phyloP scores from a whole-genome alignment of 2,888 invertebrate genomes.

The Mactromeris polynyma region DNA sequence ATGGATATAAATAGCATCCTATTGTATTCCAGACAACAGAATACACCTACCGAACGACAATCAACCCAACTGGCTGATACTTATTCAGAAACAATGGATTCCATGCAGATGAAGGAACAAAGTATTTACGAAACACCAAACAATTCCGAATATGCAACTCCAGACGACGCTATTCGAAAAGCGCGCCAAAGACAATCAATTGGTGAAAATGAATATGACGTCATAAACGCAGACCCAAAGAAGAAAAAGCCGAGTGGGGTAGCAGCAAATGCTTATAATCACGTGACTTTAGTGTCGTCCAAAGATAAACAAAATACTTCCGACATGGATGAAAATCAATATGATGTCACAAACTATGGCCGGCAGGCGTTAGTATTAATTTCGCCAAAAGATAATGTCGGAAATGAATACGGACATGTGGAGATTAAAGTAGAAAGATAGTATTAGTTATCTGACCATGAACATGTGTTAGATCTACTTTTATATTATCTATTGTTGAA shows the following conservation, averaged over 20 bases:
- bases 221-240: constrained; percentile 9
- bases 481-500: no score
- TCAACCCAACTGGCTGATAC: constrained; percentile 3
- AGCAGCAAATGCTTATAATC: constrained; percentile 26
- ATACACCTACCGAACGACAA: neutral
- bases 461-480: neutral
- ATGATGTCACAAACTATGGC: constrained; percentile 34
- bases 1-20: no score
- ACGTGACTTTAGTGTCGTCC: constrained; percentile 22
- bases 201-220: constrained; percentile 40
- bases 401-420: constrained; percentile 25
- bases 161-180: constrained; percentile 30
- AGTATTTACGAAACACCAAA: constrained; percentile 34
- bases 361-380: constrained; percentile 7
- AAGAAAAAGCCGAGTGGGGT: neutral
- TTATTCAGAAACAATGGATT: constrained; percentile 27
- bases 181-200: constrained; percentile 30
- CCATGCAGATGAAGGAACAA: constrained; percentile 31
- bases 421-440: constrained; percentile 25
- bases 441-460: neutral
- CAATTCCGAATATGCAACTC: constrained; percentile 26
- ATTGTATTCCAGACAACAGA: neutral
- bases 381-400: constrained; percentile 21
- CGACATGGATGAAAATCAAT: constrained; percentile 23
- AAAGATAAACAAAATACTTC: constrained; percentile 31